Evolutionary conservation across 2,113 vertebrate genomes (phyloP).

Genomic region (Microcebus murinus): DNA sequence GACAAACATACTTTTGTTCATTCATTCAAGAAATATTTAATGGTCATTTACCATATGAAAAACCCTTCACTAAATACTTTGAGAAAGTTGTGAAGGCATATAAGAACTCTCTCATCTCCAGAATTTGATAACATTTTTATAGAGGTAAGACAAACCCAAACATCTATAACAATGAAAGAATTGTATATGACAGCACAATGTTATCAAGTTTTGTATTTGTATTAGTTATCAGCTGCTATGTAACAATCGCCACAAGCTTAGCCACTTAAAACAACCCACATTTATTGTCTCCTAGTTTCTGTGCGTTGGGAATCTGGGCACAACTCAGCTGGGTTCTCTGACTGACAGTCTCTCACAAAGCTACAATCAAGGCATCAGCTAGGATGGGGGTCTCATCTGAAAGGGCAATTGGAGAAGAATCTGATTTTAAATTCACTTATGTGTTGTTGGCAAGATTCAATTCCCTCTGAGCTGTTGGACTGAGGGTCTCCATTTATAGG

Average conservation of each 20-base stretch:
- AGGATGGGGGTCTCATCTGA: neutral
- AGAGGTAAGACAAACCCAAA: constrained; percentile 1
- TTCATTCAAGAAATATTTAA: neutral
- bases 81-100: neutral
- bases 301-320: neutral
- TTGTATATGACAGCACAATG: neutral
- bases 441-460: neutral
- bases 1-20: neutral
- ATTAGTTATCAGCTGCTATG: neutral
- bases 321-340: neutral
- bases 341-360: neutral
- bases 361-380: neutral
- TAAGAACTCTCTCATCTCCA: neutral
- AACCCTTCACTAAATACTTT: neutral
- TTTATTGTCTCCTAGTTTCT: neutral
- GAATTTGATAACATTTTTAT: neutral
- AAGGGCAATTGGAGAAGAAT: neutral
- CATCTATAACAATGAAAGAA: neutral
- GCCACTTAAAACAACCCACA: neutral
- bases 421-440: neutral
- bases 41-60: neutral
- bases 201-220: neutral
- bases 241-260: neutral
- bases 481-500: neutral
- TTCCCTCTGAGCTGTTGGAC: neutral